Evolutionary conservation across 2,888 invertebrate species (phyloP).

Genomic region (Drosophila anceps): DNA sequence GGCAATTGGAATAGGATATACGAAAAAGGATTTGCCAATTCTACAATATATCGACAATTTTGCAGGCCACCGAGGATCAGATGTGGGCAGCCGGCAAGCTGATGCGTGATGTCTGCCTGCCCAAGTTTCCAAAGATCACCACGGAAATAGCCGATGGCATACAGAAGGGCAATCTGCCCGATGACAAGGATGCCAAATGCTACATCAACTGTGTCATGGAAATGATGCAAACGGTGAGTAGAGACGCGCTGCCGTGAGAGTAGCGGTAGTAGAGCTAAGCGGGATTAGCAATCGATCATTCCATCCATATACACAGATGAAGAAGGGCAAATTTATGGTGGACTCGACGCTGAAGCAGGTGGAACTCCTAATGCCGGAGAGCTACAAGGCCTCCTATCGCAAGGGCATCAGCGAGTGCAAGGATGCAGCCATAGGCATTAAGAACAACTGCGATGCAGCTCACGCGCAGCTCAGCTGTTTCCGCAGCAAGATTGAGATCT

Average conservation of each 20-base stretch:
- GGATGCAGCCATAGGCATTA: conserved; percentile 79
- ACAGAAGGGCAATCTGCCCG: conserved; percentile 76
- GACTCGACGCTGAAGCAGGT: conserved; percentile 84
- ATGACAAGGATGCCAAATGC: conserved; percentile 85
- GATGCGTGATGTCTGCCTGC: conserved; percentile 88
- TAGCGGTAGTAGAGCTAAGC: too few relatives aligned
- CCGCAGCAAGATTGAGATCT: conserved; percentile 69
- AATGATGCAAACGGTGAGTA: conserved; percentile 86
- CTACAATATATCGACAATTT: neutral
- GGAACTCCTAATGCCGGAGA: conserved; percentile 83
- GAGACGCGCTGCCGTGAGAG: neutral
- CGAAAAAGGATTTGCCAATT: neutral
- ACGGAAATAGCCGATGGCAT: conserved; percentile 79
- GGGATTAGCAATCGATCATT: neutral
- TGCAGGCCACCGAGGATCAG: conserved; percentile 87
- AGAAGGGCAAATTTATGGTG: conserved; percentile 84
- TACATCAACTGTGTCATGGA: conserved; percentile 86
- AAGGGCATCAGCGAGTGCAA: conserved; percentile 79
- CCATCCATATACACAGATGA: conserved; percentile 77
- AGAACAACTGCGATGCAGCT: conserved; percentile 84
- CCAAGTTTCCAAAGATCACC: conserved; percentile 86
- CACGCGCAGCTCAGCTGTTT: conserved; percentile 78
- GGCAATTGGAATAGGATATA: neutral
- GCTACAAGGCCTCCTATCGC: conserved; percentile 76
- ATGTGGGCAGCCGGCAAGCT: conserved; percentile 88